Evolutionary conservation across 2,113 vertebrate species (phyloP).

Genomic region (Callocephalon fimbriatum): DNA sequence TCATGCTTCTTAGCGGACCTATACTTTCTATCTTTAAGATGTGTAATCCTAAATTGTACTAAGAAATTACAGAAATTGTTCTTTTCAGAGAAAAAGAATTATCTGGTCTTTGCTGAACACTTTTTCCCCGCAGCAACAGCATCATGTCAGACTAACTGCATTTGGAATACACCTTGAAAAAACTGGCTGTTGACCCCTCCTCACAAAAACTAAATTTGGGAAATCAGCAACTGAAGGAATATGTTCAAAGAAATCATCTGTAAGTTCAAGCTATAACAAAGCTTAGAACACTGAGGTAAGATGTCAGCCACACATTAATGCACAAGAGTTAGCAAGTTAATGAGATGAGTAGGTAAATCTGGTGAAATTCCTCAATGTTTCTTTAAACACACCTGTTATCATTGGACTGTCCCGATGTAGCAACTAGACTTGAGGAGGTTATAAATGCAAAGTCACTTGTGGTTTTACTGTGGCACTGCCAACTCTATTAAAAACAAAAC

Average conservation of each 20-base stretch:
- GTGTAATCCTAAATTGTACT: not conserved
- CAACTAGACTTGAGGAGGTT: constrained; percentile 96
- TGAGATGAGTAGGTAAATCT: not conserved
- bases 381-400: constrained; percentile 87
- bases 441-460: constrained; percentile 96
- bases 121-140: not conserved
- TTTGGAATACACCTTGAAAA: not conserved
- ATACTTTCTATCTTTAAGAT: not conserved
- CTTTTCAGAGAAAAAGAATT: not conserved
- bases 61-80: not conserved
- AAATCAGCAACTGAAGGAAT: not conserved
- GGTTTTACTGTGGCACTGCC: constrained; percentile 97
- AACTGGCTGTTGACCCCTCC: not conserved
- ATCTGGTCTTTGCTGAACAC: not conserved
- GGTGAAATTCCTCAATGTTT: not conserved
- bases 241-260: not conserved
- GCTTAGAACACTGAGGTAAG: not conserved
- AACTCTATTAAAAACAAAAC: constrained; percentile 81
- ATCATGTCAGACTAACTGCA: not conserved
- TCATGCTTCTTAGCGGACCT: not conserved
- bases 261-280: not conserved
- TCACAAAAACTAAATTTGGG: not conserved
- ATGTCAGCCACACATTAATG: not conserved
- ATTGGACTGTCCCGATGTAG: constrained; percentile 94
- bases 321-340: not conserved